Base-by-base conservation (phyloP, 1,140 invertebrate species). In the Popillia japonica region DNA sequence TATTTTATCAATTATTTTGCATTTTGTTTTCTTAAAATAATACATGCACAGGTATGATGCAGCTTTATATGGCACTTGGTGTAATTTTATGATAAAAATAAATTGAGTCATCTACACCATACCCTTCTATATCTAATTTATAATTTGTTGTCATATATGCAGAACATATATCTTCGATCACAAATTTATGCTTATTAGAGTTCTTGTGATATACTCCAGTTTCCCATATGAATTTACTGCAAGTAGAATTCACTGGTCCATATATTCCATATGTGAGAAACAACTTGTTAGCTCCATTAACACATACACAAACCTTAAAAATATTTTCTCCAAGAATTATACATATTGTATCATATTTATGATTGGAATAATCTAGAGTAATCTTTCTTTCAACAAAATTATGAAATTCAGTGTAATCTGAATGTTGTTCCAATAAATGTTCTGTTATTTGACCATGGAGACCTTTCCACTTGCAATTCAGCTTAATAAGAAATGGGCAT, bases 1-100 rank as follows among this genome's bases (percentile, higher is more conserved):
- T 34, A 34, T 34, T 34, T 34, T 34, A 34, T 34, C 27, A 34
- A 34, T 34, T 34, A 34, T 4, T 34, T 34, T 4, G 27, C 4
- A 34, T 34, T 34, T 4, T 4, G 27, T 34, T 34, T 34, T 34
- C 2, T 34, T 34, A 34, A 34, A 34, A 34, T 34, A 34, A 34
- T 34, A 4, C 27, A 34, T 34, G 27, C 27, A 34, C 27, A 34
- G 27, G 27, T 34, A 34, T 34, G 27, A 34, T 34, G 27, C 4
- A 34, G 27, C 1, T 2, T 34, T 55, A 55, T 17, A 55, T n/a
- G 6, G n/a, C 48, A 17, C 48, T n/a, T 27, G 61, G 27, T 27
- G 61, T 68, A 68, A 68, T 68, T 27, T 34, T 68, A 34, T 68
- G 61, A 68, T 68, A 68, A 68, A 68, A 68, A 14, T 68, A 68